phyloP scores from a whole-genome alignment of 2,797 vertebrate genomes.

The Danio jaintianensis region DNA sequence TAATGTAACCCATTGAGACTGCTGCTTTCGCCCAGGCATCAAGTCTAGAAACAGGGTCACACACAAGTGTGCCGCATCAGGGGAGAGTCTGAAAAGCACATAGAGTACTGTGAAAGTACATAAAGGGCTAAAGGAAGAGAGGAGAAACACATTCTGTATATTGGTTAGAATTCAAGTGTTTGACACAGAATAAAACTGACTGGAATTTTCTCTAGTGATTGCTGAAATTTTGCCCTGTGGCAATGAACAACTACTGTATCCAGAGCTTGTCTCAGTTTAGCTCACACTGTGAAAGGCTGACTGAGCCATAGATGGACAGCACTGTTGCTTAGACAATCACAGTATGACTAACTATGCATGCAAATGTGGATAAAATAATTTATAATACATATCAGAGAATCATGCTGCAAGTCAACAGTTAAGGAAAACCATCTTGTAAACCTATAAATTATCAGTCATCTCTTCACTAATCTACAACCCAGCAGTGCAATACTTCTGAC shows the following conservation, averaged over 20 bases:
- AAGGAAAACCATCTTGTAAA: background rate
- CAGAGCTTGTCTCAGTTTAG: slow-evolving; percentile 44
- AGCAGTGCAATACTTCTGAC: no score
- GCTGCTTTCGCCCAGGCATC: slow-evolving; percentile 38
- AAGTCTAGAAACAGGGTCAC: slow-evolving; percentile 60
- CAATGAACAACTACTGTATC: slow-evolving; percentile 42
- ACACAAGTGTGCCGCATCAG: slow-evolving; percentile 49
- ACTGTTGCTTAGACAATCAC: slow-evolving; percentile 7
- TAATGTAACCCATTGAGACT: slow-evolving; percentile 52
- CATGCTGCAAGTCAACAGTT: background rate
- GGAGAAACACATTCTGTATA: slow-evolving; percentile 42
- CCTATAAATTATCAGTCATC: background rate
- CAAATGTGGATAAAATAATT: slow-evolving; percentile 1
- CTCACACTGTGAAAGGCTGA: slow-evolving; percentile 25
- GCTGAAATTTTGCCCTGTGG: slow-evolving; percentile 51
- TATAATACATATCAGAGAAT: background rate
- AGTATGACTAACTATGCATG: background rate
- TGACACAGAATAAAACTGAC: slow-evolving; percentile 45
- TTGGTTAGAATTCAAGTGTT: slow-evolving; percentile 47
- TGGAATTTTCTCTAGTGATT: slow-evolving; percentile 47
- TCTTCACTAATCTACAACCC: background rate
- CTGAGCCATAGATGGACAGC: background rate
- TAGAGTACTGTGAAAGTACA: slow-evolving; percentile 36
- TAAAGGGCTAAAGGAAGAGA: slow-evolving; percentile 40
- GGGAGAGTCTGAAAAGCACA: slow-evolving; percentile 53